Conservation (phyloP, 1,140 invertebrate genomes). For the Belonocnema kinseyi region DNA sequence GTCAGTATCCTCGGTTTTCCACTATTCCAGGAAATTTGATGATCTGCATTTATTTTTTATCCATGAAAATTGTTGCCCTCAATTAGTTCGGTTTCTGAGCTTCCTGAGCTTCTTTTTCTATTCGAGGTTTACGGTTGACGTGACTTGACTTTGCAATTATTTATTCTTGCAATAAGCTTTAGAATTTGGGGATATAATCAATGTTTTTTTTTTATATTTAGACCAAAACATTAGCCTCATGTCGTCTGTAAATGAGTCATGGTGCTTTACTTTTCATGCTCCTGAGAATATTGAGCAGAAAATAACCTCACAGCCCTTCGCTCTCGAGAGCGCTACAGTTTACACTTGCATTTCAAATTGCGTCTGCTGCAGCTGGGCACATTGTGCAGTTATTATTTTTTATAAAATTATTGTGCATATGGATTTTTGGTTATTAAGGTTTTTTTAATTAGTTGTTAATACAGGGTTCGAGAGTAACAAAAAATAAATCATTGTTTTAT, state of each 20-base stretch:
- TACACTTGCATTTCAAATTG: background rate
- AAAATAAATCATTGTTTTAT: too few species aligned
- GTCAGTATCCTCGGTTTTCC: constrained; percentile 11
- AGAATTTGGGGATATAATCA: too few species aligned
- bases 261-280: background rate
- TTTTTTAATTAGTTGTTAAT: too few species aligned
- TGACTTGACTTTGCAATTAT: too few species aligned
- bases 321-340: constrained; percentile 2
- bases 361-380: background rate
- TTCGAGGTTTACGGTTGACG: too few species aligned
- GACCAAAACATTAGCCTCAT: background rate
- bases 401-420: background rate
- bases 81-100: too few species aligned
- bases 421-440: too few species aligned
- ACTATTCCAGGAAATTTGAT: background rate
- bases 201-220: too few species aligned
- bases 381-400: background rate
- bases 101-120: too few species aligned
- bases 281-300: constrained; percentile 30
- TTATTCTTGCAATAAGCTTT: too few species aligned
- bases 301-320: constrained; percentile 42
- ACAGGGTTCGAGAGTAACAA: too few species aligned
- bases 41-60: background rate
- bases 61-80: background rate
- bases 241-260: constrained; percentile 26